Percentiles rank a stretch among this genome's conserved stretches.
Evolutionary conservation across 2,113 vertebrate species (phyloP).

Genomic region (Merops nubicus): DNA sequence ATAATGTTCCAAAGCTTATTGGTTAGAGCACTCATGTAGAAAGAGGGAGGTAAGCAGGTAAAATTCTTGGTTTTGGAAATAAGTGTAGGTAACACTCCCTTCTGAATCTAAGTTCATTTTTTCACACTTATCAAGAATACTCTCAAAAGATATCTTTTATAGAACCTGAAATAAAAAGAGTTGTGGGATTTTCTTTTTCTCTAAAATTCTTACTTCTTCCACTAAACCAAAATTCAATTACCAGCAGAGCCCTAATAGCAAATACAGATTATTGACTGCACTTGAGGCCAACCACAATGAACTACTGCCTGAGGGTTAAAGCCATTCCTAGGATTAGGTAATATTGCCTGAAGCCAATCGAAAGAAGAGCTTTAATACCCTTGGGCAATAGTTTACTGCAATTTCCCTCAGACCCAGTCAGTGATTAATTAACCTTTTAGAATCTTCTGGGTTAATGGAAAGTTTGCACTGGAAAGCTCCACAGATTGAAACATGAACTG

Average conservation of each 20-base stretch:
- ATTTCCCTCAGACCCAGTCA: constrained; percentile 40
- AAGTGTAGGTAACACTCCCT: neutral
- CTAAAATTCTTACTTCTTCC: neutral
- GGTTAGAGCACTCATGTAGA: neutral
- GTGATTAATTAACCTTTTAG: constrained; percentile 64
- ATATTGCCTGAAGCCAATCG: constrained; percentile 16
- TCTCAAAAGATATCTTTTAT: neutral
- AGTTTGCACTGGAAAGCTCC: constrained; percentile 21
- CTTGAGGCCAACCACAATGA: constrained; percentile 43
- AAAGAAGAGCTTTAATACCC: constrained; percentile 6
- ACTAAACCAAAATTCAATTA: constrained; percentile 53
- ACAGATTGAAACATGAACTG: constrained; percentile 22
- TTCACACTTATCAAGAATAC: neutral
- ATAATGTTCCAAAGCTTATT: neutral
- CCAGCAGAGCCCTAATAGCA: constrained; percentile 15
- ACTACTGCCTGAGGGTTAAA: constrained; percentile 43
- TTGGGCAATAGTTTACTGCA: constrained; percentile 29
- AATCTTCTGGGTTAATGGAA: constrained; percentile 48
- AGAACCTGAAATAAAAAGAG: neutral
- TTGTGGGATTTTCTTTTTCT: neutral
- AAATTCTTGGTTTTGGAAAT: neutral
- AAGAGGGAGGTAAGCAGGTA: neutral
- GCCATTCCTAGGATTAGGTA: constrained; percentile 25
- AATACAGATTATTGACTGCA: constrained; percentile 49
- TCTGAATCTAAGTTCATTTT: neutral